Conservation (phyloP, 1,140 invertebrate genomes). For the Venustaconcha ellipsiformis region DNA sequence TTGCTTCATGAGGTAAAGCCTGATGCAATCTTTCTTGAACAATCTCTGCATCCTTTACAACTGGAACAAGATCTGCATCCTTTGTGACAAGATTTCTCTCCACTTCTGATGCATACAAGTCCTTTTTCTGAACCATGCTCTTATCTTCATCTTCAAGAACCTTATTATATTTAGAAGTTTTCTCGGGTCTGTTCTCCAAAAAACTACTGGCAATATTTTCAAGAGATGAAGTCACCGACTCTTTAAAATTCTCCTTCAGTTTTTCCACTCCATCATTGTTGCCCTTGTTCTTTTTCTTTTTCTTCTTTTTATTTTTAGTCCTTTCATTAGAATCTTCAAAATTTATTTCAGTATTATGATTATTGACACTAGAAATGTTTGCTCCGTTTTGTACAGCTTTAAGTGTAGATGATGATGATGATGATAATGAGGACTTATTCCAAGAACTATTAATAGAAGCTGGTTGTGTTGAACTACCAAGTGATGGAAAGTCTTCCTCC, state of each 20-base stretch:
- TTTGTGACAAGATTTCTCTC: slow-evolving; percentile 1
- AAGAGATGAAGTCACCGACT: slow-evolving; percentile 28
- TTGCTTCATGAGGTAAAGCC: no score
- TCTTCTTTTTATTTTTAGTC: slow-evolving; percentile 61
- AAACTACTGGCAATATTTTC: slow-evolving; percentile 44
- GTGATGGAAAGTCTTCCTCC: no score
- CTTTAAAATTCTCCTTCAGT: not conserved
- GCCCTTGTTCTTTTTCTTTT: slow-evolving; percentile 49
- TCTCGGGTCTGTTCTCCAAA: not conserved
- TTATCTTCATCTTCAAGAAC: not conserved
- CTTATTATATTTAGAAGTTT: not conserved
- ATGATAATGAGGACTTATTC: no score
- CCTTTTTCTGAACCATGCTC: no score
- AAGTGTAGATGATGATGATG: no score
- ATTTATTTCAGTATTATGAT: slow-evolving; percentile 21
- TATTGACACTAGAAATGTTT: slow-evolving; percentile 30
- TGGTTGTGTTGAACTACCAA: no score
- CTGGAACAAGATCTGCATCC: not conserved
- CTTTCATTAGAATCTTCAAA: slow-evolving; percentile 34
- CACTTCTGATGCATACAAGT: not conserved
- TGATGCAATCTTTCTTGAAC: slow-evolving; percentile 42
- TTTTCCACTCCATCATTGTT: slow-evolving; percentile 17
- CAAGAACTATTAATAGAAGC: no score
- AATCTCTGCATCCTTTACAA: not conserved
- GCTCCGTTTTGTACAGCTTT: slow-evolving; percentile 18